Percentiles rank a stretch among this genome's conserved stretches.
Evolutionary conservation across 2,797 vertebrate genomes (phyloP).

Genomic region (Macroramphosus scolopax): DNA sequence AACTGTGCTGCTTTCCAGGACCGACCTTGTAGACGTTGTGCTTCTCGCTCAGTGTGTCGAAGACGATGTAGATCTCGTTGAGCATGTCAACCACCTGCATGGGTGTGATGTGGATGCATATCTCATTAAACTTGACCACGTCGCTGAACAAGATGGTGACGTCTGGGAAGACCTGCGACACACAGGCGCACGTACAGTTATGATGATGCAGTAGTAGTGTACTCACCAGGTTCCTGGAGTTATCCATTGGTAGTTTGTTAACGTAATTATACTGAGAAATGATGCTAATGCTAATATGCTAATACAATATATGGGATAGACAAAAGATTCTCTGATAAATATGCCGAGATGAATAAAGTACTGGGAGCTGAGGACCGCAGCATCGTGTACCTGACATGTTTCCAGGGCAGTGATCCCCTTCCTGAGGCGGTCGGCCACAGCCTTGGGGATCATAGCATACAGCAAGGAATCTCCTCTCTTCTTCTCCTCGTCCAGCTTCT

Average conservation of each 20-base stretch:
- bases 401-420: constrained; percentile 79
- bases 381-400: constrained; percentile 77
- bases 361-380: too few relatives aligned
- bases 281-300: too few relatives aligned
- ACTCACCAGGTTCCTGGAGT: too few relatives aligned
- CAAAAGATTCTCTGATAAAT: too few relatives aligned
- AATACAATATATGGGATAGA: too few relatives aligned
- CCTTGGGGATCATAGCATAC: constrained; percentile 80
- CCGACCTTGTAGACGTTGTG: constrained; percentile 81
- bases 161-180: constrained; percentile 75
- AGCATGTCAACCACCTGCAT: constrained; percentile 85
- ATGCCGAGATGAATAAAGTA: too few relatives aligned
- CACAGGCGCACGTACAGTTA: too few relatives aligned
- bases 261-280: too few relatives aligned
- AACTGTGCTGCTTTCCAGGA: too few relatives aligned
- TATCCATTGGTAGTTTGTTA: too few relatives aligned
- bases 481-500: constrained; percentile 80
- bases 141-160: constrained; percentile 81
- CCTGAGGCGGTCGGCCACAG: constrained; percentile 75
- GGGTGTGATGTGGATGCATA: constrained; percentile 82
- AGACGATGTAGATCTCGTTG: constrained; percentile 81
- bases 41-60: constrained; percentile 80
- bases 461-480: constrained; percentile 77
- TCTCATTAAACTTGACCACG: constrained; percentile 80
- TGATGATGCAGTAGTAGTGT: too few relatives aligned